Conservation (phyloP, 1,140 invertebrate genomes). For the Phocides pigmalion region DNA sequence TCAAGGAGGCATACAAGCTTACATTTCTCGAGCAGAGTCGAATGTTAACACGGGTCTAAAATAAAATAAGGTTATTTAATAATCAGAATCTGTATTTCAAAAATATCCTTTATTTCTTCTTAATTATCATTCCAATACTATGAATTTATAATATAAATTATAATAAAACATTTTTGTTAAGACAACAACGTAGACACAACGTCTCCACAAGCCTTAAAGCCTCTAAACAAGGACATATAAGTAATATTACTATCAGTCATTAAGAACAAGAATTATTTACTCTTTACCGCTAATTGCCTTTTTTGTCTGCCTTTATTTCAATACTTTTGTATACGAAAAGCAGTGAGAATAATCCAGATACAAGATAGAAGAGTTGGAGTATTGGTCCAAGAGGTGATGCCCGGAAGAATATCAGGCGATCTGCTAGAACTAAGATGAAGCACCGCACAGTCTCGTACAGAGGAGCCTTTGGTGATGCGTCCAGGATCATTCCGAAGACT, state of each 20-base stretch:
- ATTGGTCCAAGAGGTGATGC: constrained; percentile 38
- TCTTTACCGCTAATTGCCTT: constrained; percentile 38
- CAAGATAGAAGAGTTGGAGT: constrained; percentile 65
- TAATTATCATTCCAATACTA: no score
- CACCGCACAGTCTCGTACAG: constrained; percentile 83
- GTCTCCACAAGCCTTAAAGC: background rate
- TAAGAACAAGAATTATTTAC: no score
- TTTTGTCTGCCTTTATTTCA: constrained; percentile 43
- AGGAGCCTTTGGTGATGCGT: constrained; percentile 78
- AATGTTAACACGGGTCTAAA: no score
- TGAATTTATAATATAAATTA: no score
- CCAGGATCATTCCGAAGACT: constrained; percentile 87
- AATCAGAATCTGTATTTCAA: no score
- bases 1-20: no score
- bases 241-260: background rate
- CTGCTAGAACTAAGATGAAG: constrained; percentile 52
- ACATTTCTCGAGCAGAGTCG: no score
- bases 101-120: no score
- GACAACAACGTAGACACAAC: no score
- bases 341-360: constrained; percentile 75
- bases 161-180: no score
- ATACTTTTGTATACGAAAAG: constrained; percentile 49
- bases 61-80: no score
- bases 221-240: background rate
- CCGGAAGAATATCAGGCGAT: constrained; percentile 47